Conservation (phyloP, 2,113 vertebrate species). For the Sus scrofa region DNA sequence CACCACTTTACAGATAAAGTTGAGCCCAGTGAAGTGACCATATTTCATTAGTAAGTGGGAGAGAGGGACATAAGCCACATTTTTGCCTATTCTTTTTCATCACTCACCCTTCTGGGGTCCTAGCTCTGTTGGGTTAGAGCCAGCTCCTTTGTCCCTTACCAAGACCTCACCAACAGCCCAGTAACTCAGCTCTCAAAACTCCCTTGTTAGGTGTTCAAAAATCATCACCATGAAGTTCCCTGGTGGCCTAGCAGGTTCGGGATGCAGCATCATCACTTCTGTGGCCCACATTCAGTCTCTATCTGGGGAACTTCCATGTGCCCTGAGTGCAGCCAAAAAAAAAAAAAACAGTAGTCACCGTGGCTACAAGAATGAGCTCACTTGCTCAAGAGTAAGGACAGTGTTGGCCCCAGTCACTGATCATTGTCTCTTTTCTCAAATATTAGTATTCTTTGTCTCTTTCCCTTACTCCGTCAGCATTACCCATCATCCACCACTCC, state of each 20-base stretch:
- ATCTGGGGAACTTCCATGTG: too few species aligned
- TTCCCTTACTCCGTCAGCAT: neutral
- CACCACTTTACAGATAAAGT: neutral
- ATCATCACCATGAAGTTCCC: neutral
- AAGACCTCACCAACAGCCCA: neutral
- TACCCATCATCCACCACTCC: neutral
- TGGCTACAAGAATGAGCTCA: neutral
- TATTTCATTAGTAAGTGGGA: neutral
- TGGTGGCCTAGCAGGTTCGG: too few species aligned
- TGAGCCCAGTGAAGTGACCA: neutral
- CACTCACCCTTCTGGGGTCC: neutral
- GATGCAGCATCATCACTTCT: too few species aligned
- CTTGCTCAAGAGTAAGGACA: neutral
- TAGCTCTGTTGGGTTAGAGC: neutral
- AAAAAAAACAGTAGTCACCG: too few species aligned
- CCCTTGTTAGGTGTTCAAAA: neutral
- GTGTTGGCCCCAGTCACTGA: neutral
- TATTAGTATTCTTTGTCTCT: neutral
- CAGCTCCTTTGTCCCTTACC: neutral
- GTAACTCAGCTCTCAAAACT: neutral
- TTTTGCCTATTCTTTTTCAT: slow-evolving; percentile 28
- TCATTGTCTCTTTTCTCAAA: slow-evolving; percentile 18
- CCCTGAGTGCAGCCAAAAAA: too few species aligned
- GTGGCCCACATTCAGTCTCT: too few species aligned
- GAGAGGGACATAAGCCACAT: neutral